Evolutionary conservation across 2,888 invertebrate species (phyloP).

Genomic region (Linnaemya tessellans): DNA sequence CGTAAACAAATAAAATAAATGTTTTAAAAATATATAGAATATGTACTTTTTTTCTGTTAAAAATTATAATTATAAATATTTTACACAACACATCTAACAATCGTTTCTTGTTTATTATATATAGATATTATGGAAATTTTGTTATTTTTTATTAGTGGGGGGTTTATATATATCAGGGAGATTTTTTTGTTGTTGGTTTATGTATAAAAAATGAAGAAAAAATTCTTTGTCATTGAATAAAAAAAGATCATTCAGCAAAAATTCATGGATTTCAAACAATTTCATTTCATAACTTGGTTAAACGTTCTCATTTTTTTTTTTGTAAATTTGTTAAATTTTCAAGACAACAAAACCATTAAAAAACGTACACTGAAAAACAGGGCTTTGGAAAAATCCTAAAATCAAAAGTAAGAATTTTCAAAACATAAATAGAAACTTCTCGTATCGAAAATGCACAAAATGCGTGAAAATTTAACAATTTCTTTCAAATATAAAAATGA

Average conservation of each 20-base stretch:
- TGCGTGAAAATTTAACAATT: slow-evolving; percentile 72
- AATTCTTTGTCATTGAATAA: slow-evolving; percentile 41
- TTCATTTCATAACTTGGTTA: slow-evolving; percentile 66
- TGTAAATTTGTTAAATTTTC: slow-evolving; percentile 66
- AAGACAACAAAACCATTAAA: slow-evolving; percentile 70
- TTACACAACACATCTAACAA: slow-evolving; percentile 65
- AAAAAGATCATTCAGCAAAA: slow-evolving; percentile 63
- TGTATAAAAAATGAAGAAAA: slow-evolving; percentile 36
- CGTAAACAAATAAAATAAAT: slow-evolving; percentile 37
- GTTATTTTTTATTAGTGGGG: slow-evolving; percentile 46
- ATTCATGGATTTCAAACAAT: slow-evolving; percentile 63
- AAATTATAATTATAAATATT: slow-evolving; percentile 54
- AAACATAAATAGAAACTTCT: slow-evolving; percentile 55
- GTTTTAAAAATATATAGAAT: slow-evolving; percentile 18
- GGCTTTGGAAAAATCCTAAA: slow-evolving; percentile 59
- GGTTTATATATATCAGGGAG: slow-evolving; percentile 50
- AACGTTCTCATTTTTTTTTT: slow-evolving; percentile 51
- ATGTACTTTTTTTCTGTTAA: slow-evolving; percentile 1
- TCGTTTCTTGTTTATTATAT: slow-evolving; percentile 36
- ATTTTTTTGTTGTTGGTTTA: slow-evolving; percentile 23
- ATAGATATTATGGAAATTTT: slow-evolving; percentile 63
- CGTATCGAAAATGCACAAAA: slow-evolving; percentile 72
- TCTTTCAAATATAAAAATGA: slow-evolving; percentile 38
- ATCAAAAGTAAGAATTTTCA: slow-evolving; percentile 44
- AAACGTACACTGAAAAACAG: slow-evolving; percentile 67